Percentiles rank a stretch among this genome's conserved stretches.
Evolutionary conservation across 2,797 vertebrate genomes (phyloP).

Genomic region (Prionace glauca): DNA sequence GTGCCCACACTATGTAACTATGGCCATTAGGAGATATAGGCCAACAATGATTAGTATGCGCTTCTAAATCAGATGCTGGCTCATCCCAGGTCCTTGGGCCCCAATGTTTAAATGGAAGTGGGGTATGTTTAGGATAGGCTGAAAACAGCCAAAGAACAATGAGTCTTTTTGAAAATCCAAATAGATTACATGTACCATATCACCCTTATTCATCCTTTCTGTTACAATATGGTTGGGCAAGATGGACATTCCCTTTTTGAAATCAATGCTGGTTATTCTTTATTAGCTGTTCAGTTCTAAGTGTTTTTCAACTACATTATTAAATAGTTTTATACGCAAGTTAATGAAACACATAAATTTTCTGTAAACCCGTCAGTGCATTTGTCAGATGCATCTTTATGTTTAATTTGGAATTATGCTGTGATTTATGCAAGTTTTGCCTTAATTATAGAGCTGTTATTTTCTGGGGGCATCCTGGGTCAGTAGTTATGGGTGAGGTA

Average conservation of each 20-base stretch:
- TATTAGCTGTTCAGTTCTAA: neutral
- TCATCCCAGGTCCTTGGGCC: too few relatives aligned
- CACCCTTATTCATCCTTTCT: neutral
- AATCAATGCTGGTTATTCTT: neutral
- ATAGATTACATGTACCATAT: neutral
- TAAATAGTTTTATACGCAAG: neutral
- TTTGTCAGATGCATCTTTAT: neutral
- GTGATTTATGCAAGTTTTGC: neutral
- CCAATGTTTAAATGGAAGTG: too few relatives aligned
- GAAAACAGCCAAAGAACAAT: too few relatives aligned
- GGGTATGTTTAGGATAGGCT: too few relatives aligned
- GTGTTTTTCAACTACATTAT: neutral
- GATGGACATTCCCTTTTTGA: neutral
- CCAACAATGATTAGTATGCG: too few relatives aligned
- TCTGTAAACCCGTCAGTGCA: neutral
- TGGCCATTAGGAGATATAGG: too few relatives aligned
- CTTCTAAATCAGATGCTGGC: too few relatives aligned
- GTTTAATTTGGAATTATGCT: neutral
- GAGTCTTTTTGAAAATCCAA: neutral
- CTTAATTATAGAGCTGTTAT: neutral
- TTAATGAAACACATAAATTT: neutral
- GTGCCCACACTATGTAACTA: too few relatives aligned
- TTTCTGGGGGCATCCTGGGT: neutral
- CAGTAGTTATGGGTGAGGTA: neutral
- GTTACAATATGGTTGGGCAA: too few relatives aligned